These are phyloP conservation scores for Pseudomyrmex sp. DNA, from an alignment of 1,140 invertebrate species.

Conservation along the genomic window DNA sequence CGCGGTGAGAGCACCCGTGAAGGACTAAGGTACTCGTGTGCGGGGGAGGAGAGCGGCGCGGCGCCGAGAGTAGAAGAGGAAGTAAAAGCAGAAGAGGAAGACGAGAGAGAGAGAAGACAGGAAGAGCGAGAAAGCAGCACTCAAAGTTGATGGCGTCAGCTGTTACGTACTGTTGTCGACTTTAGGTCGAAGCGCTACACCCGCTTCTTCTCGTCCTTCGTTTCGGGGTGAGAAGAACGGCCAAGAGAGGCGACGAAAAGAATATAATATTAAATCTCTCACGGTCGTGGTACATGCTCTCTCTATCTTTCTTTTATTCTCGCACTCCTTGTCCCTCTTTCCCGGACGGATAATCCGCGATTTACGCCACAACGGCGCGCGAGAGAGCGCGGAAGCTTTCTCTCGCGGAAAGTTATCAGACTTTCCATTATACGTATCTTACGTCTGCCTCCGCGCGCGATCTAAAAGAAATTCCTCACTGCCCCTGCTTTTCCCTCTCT, in stretches of 20 bases:
- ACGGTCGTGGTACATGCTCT: conserved; percentile 25
- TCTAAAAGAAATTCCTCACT: conserved; percentile 36
- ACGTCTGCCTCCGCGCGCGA: conserved; percentile 14
- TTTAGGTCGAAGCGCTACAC: conserved; percentile 12
- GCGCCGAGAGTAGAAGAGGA: conserved; percentile 11
- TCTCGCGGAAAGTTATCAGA: conserved; percentile 59
- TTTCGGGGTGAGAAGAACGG: not conserved
- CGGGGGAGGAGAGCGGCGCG: conserved; percentile 29
- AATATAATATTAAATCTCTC: conserved; percentile 72
- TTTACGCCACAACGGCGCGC: conserved; percentile 46
- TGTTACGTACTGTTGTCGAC: conserved; percentile 80
- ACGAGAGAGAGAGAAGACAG: conserved; percentile 26
- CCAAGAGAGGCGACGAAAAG: conserved; percentile 34
- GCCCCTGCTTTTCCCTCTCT: too few relatives aligned
- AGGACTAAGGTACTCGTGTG: conserved; percentile 62
- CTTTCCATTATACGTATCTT: conserved; percentile 57
- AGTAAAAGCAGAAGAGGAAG: conserved; percentile 22
- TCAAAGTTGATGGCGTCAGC: conserved; percentile 80
- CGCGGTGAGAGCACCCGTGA: conserved; percentile 62
- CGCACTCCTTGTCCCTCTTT: too few relatives aligned
- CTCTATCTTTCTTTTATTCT: too few relatives aligned
- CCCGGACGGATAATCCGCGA: conserved; percentile 57
- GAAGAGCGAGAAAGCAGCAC: conserved; percentile 49
- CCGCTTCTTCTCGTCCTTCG: not conserved
- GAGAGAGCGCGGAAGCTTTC: not conserved